Percentiles rank a stretch among this genome's conserved stretches.
These are phyloP conservation scores for Leuctra nigra DNA, from an alignment of 2,888 invertebrate species.

Conservation along the genomic window DNA sequence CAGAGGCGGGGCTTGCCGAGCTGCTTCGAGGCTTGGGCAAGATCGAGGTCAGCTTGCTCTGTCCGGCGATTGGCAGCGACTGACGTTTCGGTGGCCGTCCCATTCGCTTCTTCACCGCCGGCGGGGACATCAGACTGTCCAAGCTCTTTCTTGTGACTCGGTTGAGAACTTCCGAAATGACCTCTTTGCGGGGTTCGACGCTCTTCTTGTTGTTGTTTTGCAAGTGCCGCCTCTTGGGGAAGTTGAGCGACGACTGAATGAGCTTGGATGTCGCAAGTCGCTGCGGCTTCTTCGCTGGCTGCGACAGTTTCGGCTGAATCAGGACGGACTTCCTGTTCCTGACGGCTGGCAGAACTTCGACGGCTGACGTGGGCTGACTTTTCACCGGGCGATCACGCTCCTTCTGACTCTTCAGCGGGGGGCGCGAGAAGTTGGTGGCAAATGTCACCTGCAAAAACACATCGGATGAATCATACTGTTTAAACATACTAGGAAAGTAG, in stretches of 20 bases:
- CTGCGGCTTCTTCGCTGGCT: not conserved
- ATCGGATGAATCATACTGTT: not conserved
- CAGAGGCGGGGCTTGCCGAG: not conserved
- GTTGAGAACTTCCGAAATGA: not conserved
- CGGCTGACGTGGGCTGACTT: not conserved
- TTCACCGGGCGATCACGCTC: not conserved
- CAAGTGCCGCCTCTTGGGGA: not conserved
- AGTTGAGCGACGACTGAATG: constrained; percentile 2
- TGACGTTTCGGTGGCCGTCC: not conserved
- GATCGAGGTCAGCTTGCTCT: not conserved
- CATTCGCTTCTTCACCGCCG: not conserved
- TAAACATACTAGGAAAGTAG: not conserved
- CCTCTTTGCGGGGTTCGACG: not conserved
- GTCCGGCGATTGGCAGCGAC: not conserved
- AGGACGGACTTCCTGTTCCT: not conserved
- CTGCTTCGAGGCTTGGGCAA: not conserved
- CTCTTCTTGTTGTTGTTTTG: too few relatives aligned
- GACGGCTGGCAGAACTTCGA: not conserved
- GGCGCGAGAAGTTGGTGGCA: not conserved
- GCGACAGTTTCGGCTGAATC: not conserved
- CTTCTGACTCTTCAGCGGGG: not conserved
- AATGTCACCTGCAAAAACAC: constrained; percentile 7
- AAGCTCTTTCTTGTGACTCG: not conserved
- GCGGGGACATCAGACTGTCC: not conserved
- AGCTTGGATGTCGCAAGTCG: not conserved